Evolutionary conservation across 2,113 vertebrate species (phyloP), one percentile per base, ranked within the genome.

Genomic region (Shinisaurus crocodilurus): DNA sequence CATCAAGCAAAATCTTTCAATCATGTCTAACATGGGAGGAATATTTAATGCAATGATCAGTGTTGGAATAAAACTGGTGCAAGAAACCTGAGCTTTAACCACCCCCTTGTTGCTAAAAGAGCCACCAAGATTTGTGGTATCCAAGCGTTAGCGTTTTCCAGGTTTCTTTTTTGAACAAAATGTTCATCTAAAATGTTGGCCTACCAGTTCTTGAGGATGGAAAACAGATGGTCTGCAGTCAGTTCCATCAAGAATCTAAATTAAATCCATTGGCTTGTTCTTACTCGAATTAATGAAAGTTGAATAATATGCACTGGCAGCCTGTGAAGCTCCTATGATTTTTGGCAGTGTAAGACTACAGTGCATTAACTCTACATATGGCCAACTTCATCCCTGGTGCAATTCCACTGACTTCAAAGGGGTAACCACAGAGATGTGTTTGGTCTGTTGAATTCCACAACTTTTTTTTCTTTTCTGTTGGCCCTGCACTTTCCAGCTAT

Each of bases 201-300:
- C 90, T 89, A 16, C 48, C 76, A 65, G 50, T 93, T 93, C 90
- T 92, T 92, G 81, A 86, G 89, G 43, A 91, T 90, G 85, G 2
- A 15, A 95, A 96, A 91, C 96, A 97, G 97, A 97, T 97, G 96
- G 97, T 89, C 69, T 89, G 67, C 89, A 92, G 92, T 94, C 48
- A 92, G 87, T 90, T 96, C 90, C 93, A 93, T 93, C 88, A 95
- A 93, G 91, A 94, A 93, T 95, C 92, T 94, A 95, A 95, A 96
- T 94, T 94, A 89, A 96, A 86, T 92, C 94, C 90, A 92, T 90
- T 94, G 96, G 89, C 87, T 94, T 93, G 83, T 91, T 96, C 92
- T 95, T 96, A 93, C 93, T 93, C 94, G 94, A 95, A 93, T 96
- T 96, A 97, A 97, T 96, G 93, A 86, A 95, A 96, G 90, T 90